Evolutionary conservation across 1,140 invertebrate genomes (phyloP), one percentile per base, ranked within the genome.

Genomic region (Aphelinus atriplicis): DNA sequence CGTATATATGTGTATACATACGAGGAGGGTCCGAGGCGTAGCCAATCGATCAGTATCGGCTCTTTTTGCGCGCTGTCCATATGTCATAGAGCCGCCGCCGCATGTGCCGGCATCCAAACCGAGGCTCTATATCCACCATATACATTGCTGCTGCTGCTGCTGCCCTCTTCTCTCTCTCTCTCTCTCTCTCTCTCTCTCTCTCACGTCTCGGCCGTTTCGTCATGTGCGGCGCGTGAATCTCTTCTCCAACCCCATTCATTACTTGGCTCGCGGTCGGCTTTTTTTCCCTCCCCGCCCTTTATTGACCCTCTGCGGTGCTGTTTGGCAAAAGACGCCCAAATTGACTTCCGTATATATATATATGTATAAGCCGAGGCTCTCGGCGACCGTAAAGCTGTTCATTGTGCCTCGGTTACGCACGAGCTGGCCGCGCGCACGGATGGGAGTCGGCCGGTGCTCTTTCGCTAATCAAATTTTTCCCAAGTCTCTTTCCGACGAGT

Each of bases 1-100:
- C 76, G 77, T 73, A 71, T 71, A 76, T 26, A 26, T 26, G 26
- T 26, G 26, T 26, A 26, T 26, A 26, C 26, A 71, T 55, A 47
- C 45, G 9, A 45, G 58, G 56, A 57, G 78, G 82, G 83, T 84
- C 81, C 75, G 82, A 81, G 82, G 83, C 84, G 83, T 86, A 79
- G 79, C 85, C 83, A 86, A 88, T 88, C 87, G 82, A 87, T 88
- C 86, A 86, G 85, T 79, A 86, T 85, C 84, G 86, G 82, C 79
- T 84, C 82, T 87, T 87, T 87, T 87, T 86, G 83, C 84, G 82
- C 84, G 82, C 82, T 78, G 80, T 80, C 85, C 86, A 86, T 88
- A 86, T 86, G 85, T 88, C 85, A 87, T 80, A 83, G 4, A 66
- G 64, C 71, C 67, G 73, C 73, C 61, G 76, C 81, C 80, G 73